Percentiles rank a stretch among this genome's conserved stretches.
Evolutionary conservation across 2,113 vertebrate species (phyloP).

Genomic region (Cyanoderma ruficeps): DNA sequence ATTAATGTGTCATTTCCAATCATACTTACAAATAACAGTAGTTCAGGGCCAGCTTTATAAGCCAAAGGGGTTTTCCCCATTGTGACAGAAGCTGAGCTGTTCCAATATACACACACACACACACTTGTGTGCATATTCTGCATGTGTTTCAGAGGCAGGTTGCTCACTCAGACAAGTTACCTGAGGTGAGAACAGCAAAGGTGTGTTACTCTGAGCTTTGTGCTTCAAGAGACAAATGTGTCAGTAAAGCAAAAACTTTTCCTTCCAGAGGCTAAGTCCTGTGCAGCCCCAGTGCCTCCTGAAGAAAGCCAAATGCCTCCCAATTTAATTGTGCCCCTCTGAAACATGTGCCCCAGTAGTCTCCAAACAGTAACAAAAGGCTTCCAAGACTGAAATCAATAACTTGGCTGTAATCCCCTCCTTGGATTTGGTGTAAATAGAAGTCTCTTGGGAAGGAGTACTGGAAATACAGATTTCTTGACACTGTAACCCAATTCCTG

Average conservation of each 20-base stretch:
- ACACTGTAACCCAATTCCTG: slow-evolving; percentile 44
- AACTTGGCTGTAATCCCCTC: slow-evolving; percentile 6
- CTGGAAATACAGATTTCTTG: slow-evolving; percentile 38
- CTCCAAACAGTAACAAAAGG: slow-evolving; percentile 11
- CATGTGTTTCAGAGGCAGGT: background rate
- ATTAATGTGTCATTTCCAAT: rapidly evolving
- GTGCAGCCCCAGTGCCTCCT: background rate
- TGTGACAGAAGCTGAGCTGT: background rate
- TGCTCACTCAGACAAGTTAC: background rate
- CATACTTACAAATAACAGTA: background rate
- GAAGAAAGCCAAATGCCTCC: background rate
- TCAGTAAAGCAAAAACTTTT: background rate
- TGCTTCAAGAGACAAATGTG: background rate
- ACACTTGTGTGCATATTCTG: background rate
- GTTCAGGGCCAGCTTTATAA: background rate
- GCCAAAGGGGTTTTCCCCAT: background rate
- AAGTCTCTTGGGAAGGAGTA: background rate
- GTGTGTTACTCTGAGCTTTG: background rate
- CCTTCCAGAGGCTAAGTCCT: background rate
- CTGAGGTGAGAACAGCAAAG: background rate
- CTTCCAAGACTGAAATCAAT: slow-evolving; percentile 45
- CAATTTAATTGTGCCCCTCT: background rate
- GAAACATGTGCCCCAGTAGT: background rate
- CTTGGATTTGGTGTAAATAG: slow-evolving; percentile 41
- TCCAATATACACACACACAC: background rate